Evolutionary conservation across 2,888 invertebrate species (phyloP), one percentile per base, ranked within the genome.

Genomic region (Caenorhabditis sp.): DNA sequence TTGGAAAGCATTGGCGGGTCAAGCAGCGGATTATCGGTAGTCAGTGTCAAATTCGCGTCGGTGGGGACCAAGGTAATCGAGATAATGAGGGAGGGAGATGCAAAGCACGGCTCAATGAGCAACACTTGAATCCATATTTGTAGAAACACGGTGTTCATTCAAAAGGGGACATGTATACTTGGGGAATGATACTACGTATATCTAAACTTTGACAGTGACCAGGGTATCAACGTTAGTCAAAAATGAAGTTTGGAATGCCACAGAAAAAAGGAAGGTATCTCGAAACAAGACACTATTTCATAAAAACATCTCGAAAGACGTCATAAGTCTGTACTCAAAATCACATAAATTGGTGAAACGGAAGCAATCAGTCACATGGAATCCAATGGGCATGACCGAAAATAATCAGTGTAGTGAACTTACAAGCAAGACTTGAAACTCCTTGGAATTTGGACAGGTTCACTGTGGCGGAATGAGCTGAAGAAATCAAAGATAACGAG

Each of bases 21-120:
- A 80, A 80, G 80, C 72, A 68, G 79, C 58, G 55, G 68, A 68
- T 80, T 80, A 80, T 68, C 61, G 51, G 13, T 22, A 37, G 35
- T n/a, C 26, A 60, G 79, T 53, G 71, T 79, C 79, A 64, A 72
- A 80, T 72, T 71, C 26, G 44, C 28, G 40, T 47, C 62, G 53
- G 15, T 61, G 40, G 32, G n/a, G 47, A 24, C 22, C 56, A 62
- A 77, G 77, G 77, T 77, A 78, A 56, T 65, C 70, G 51, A 56
- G 68, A 78, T 78, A 78, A 78, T 78, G 56, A 78, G 78, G 44
- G 18, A 55, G 28, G 28, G 15, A 13, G 22, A 28, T 22, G 26
- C 22, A 2, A 26, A 18, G 24, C n/a, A 65, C 37, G 65, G 44
- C 61, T 68, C 35, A 24, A 77, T 50, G 70, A 78, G 78, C 78